Evolutionary conservation across 1,140 invertebrate genomes (phyloP), one percentile per base, ranked within the genome.

Genomic region (Ectropis grisescens): DNA sequence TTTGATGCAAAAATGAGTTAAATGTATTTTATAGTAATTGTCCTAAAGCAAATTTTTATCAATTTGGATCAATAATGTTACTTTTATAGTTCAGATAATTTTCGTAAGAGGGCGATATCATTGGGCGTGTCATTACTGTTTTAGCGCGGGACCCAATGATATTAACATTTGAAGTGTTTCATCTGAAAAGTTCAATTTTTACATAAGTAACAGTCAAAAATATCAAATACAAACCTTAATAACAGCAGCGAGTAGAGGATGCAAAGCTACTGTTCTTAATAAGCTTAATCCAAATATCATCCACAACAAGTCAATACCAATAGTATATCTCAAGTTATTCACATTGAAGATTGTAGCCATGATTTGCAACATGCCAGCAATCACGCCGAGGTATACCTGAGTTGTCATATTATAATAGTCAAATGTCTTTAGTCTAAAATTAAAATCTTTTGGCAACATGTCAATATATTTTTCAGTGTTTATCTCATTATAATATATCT

Each of bases 171-270:
- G n/a, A n/a, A n/a, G n/a, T n/a, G n/a, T n/a, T n/a, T n/a, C n/a
- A n/a, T n/a, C n/a, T n/a, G n/a, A n/a, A n/a, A n/a, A n/a, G n/a
- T n/a, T n/a, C n/a, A n/a, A n/a, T n/a, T n/a, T n/a, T n/a, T n/a
- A n/a, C n/a, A n/a, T n/a, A n/a, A n/a, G n/a, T n/a, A n/a, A n/a
- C n/a, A n/a, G n/a, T n/a, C n/a, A n/a, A n/a, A n/a, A n/a, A n/a
- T n/a, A n/a, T n/a, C n/a, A n/a, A n/a, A 13, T 45, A 61, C 68
- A 47, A 34, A 79, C 74, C 62, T 79, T 79, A 32, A 70, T 41
- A 28, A 60, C 48, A 48, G 54, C 68, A 39, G 64, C 54, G 29
- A 54, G 38, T 24, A 67, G 30, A 29, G 59, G 55, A 45, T 70
- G 50, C 29, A 51, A 23, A 31, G 33, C 37, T 33, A n/a, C n/a